Evolutionary conservation across 1,140 invertebrate species (phyloP), one percentile per base, ranked within the genome.

Genomic region (Tribolium castaneum): DNA sequence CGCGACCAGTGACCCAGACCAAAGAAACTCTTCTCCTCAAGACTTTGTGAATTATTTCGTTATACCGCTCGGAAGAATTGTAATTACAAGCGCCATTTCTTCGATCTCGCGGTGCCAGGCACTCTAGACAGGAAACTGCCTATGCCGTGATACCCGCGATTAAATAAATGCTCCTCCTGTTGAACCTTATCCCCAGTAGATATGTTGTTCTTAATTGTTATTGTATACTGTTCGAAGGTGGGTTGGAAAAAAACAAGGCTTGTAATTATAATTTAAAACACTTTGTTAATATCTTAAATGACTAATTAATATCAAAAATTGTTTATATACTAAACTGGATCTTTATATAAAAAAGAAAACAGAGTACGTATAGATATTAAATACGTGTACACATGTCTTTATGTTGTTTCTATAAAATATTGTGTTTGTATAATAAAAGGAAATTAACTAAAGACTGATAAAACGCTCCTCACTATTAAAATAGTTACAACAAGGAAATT

Each of bases 1-100:
- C 22, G 66, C 45, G 45, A 45, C 19, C 34, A 80, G 77, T 80
- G 77, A 80, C 74, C 79, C 45, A 80, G 77, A 80, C 79, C 79
- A 80, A 80, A 80, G 76, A 78, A 59, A 75, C 22, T 54, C 35
- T 13, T 77, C 73, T 71, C 78, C 73, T 76, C 73, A 52, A 76
- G 73, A 79, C 51, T 79, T 13, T 79, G 71, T 75, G 30, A 59
- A 62, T 75, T 75, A 75, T 75, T 66, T 66, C 59, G 59, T 66
- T 66, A 54, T 50, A 35, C 30, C 19, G 25, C 34, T 54, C 35
- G 35, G 12, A 25, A 4, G 12, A 75, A 75, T 75, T 75, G 13
- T 56, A 75, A 75, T 56, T 56, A 75, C 72, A 75, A 75, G 51
- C 30, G 9, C 59, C 59, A 66, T 34, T 12, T 35, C 30, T 13